These are phyloP conservation scores for Anoplolepis gracilipes DNA, from an alignment of 1,140 invertebrate genomes.

Conservation along the genomic window DNA sequence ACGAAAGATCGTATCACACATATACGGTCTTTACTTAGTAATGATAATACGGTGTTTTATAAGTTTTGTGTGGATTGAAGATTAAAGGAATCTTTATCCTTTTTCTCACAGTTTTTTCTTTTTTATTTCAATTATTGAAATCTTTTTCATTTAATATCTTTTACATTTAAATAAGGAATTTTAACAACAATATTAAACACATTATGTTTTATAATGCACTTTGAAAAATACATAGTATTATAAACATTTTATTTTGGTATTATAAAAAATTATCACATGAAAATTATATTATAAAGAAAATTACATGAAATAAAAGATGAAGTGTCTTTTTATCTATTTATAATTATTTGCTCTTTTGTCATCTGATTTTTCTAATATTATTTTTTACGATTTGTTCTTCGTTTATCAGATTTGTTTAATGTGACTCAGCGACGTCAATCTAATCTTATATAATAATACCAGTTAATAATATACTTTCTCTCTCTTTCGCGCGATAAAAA, in stretches of 20 bases:
- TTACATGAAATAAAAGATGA: neutral
- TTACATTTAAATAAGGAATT: slow-evolving; percentile 1
- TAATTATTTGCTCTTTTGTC: neutral
- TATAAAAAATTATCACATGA: neutral
- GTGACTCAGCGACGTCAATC: neutral
- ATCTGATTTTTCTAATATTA: neutral
- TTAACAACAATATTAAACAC: neutral
- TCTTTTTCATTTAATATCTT: neutral
- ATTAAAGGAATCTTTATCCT: neutral
- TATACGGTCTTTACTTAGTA: neutral
- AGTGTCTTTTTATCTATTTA: neutral
- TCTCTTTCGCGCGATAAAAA: neutral
- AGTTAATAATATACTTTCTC: neutral
- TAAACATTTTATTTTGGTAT: neutral
- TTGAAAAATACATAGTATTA: neutral
- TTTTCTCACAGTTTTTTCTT: neutral
- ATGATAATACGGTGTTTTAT: neutral
- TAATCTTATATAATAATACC: neutral
- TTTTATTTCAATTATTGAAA: neutral
- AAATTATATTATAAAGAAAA: neutral
- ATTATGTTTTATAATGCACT: neutral
- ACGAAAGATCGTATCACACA: neutral
- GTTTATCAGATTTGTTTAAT: neutral
- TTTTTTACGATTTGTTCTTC: neutral
- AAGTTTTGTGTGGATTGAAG: neutral